phyloP scores from a whole-genome alignment of 92 coral and sea anemone genomes.

The Epizoanthus rinbou region DNA sequence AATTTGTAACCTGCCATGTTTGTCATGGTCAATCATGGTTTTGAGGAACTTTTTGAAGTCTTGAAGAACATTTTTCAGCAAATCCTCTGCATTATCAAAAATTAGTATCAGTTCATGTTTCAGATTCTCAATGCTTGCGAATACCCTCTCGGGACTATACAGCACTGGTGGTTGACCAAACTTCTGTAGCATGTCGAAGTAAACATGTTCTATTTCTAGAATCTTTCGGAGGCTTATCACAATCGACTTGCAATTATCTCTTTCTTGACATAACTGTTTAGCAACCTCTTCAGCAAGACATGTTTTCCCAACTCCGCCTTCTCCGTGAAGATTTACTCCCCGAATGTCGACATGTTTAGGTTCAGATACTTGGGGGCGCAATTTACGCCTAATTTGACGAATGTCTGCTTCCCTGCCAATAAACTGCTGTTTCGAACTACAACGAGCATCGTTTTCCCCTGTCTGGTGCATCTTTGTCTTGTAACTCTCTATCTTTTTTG shows the following conservation, averaged over 20 bases:
- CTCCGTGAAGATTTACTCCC: no score
- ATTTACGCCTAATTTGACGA: not conserved
- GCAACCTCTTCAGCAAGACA: conserved; percentile 6
- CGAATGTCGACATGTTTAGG: no score
- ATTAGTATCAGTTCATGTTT: not conserved
- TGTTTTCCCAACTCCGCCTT: no score
- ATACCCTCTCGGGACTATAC: conserved; percentile 21
- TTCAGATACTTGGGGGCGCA: not conserved
- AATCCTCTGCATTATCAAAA: no score
- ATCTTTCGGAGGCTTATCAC: conserved; percentile 46
- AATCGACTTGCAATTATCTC: not conserved
- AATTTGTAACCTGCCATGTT: conserved; percentile 41
- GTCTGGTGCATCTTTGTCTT: not conserved
- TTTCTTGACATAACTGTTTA: not conserved
- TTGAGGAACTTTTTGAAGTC: conserved; percentile 7
- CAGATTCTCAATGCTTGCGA: conserved; percentile 24
- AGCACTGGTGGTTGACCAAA: conserved; percentile 12
- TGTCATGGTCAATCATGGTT: conserved; percentile 24
- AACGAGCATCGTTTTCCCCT: not conserved
- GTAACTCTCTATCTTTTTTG: not conserved
- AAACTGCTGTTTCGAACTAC: no score
- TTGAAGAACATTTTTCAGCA: no score
- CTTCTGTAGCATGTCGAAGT: conserved; percentile 41
- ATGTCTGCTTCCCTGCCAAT: not conserved
- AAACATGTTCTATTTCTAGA: conserved; percentile 6